Conservation (phyloP, 92 coral and sea anemone genomes). For the Palythoa caribaeorum region DNA sequence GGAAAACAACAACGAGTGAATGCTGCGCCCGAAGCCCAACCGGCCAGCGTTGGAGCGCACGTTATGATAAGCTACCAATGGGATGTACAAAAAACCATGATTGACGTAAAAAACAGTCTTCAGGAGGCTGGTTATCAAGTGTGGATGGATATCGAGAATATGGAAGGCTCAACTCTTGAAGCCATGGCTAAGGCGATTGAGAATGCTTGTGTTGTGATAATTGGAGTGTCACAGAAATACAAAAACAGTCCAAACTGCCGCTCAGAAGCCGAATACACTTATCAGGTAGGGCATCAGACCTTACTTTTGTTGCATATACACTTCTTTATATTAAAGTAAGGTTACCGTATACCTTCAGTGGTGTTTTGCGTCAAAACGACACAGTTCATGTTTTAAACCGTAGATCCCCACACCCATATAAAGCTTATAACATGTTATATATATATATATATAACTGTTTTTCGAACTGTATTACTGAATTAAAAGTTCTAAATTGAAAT, state of each 20-base stretch:
- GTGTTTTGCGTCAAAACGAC: no score
- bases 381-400: no score
- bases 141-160: constrained; percentile 88
- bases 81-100: constrained; percentile 76
- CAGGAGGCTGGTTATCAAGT: constrained; percentile 76
- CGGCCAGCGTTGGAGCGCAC: constrained; percentile 47
- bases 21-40: not conserved
- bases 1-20: constrained; percentile 67
- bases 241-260: constrained; percentile 81
- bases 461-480: no score
- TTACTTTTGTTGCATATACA: no score
- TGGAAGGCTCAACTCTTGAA: constrained; percentile 87
- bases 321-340: no score
- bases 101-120: constrained; percentile 69
- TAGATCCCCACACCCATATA: no score
- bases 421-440: no score
- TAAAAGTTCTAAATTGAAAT: no score
- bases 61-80: constrained; percentile 91
- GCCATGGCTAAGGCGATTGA: constrained; percentile 89
- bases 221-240: constrained; percentile 87
- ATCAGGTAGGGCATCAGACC: not conserved
- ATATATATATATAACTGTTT: no score
- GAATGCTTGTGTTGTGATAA: constrained; percentile 74
- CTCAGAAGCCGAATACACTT: constrained; percentile 2
- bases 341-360: no score